phyloP scores from a whole-genome alignment of 2,113 vertebrate species.

The Pteruthius melanotis region DNA sequence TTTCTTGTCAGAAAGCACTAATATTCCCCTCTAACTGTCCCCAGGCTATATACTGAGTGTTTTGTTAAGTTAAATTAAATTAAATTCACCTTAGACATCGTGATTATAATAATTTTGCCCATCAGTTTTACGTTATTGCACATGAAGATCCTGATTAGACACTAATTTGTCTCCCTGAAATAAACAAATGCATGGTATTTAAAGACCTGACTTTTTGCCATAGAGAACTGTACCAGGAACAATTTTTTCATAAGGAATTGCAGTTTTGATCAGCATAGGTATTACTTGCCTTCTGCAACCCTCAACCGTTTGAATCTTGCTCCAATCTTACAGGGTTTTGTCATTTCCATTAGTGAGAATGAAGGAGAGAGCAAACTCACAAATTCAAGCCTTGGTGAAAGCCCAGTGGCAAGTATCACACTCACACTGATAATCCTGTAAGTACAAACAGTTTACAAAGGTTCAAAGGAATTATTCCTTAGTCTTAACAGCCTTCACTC shows the following conservation, averaged over 20 bases:
- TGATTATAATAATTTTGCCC: neutral
- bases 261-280: neutral
- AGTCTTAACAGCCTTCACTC: neutral
- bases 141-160: neutral
- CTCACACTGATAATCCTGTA: neutral
- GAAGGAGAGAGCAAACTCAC: neutral
- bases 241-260: neutral
- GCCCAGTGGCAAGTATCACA: neutral
- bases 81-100: neutral
- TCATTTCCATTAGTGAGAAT: neutral
- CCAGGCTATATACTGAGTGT: neutral
- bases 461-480: neutral
- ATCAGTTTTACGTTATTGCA: neutral
- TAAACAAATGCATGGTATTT: neutral
- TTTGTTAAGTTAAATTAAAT: neutral
- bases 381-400: neutral
- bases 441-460: neutral
- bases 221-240: neutral
- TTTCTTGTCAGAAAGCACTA: neutral
- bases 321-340: neutral
- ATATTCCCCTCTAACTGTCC: neutral
- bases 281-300: neutral
- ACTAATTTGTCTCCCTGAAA: neutral
- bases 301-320: neutral
- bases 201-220: neutral